Evolutionary conservation across 2,113 vertebrate species (phyloP), one percentile per base, ranked within the genome.

Genomic region (Lophius piscatorius): DNA sequence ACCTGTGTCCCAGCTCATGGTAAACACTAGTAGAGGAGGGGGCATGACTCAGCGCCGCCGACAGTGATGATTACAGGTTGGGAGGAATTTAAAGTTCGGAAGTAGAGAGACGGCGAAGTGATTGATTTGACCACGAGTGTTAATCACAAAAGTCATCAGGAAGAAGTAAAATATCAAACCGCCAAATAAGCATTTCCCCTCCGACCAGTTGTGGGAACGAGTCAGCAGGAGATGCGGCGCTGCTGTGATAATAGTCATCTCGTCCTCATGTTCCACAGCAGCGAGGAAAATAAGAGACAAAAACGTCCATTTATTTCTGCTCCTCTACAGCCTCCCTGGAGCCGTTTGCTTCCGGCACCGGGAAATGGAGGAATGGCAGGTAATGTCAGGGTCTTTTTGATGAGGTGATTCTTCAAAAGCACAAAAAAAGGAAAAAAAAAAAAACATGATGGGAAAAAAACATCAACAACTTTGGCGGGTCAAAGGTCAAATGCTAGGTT

Each of bases 21-120:
- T 14, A n/a, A 6, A 45, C 20, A 17, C 6, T 5, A 6, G 5
- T 9, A 20, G 17, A 28, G 23, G 45, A 17, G 38, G 20, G 22
- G 26, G 42, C 57, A 52, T 46, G 57, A 42, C 56, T 48, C 31
- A 50, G 58, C 21, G 55, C 18, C 50, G 6, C 55, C 50, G 59
- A 57, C 56, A 22, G 60, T 14, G 66, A 78, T 65, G 71, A 82
- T 78, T 72, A 36, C 66, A 64, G 66, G 74, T 40, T 51, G 57
- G 41, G 62, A 70, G 34, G 48, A 68, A 56, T 60, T 47, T 67
- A 54, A 56, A 78, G 39, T 57, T 28, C 29, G 18, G 8, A 46
- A 63, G 58, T 65, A 29, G 35, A 35, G 29, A 11, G 11, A 3
- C 1, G 21, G 16, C 28, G 21, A 24, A 20, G n/a, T 12, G 24